phyloP scores from a whole-genome alignment of 2,888 invertebrate species.

The Calameuta idolon region DNA sequence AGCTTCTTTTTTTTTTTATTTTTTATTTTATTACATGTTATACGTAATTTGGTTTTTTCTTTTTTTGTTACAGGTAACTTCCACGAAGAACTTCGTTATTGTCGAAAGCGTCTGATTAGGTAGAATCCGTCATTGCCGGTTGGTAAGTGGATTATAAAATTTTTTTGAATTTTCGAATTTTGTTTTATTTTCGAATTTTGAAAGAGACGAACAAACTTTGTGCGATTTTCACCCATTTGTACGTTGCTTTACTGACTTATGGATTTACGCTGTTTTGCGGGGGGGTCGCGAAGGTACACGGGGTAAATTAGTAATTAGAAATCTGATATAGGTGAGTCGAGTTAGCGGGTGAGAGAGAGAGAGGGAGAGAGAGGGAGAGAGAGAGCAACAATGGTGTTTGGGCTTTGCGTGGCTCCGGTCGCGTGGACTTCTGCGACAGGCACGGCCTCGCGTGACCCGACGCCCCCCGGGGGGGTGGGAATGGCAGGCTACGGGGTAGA shows the following conservation, averaged over 20 bases:
- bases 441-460: slow-evolving; percentile 65
- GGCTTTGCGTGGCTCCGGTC: slow-evolving; percentile 64
- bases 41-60: slow-evolving; percentile 14
- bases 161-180: background rate
- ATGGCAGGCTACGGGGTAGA: slow-evolving; percentile 38
- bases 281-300: slow-evolving; percentile 12
- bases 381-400: slow-evolving; percentile 54
- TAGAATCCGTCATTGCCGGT: slow-evolving; percentile 12
- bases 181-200: background rate
- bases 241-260: background rate
- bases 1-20: slow-evolving; percentile 17
- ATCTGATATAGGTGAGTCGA: slow-evolving; percentile 62
- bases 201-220: background rate
- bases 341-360: slow-evolving; percentile 26
- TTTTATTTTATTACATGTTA: slow-evolving; percentile 17
- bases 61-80: background rate
- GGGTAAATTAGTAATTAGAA: slow-evolving; percentile 66
- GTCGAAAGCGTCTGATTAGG: slow-evolving; percentile 20
- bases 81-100: slow-evolving; percentile 12
- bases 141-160: slow-evolving; percentile 24
- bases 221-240: background rate
- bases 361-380: slow-evolving; percentile 30
- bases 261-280: background rate
- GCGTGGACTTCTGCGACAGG: slow-evolving; percentile 66
- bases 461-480: slow-evolving; percentile 39